Evolutionary conservation across 2,888 invertebrate species (phyloP), one percentile per base, ranked within the genome.

Genomic region (Ectemnius lituratus): DNA sequence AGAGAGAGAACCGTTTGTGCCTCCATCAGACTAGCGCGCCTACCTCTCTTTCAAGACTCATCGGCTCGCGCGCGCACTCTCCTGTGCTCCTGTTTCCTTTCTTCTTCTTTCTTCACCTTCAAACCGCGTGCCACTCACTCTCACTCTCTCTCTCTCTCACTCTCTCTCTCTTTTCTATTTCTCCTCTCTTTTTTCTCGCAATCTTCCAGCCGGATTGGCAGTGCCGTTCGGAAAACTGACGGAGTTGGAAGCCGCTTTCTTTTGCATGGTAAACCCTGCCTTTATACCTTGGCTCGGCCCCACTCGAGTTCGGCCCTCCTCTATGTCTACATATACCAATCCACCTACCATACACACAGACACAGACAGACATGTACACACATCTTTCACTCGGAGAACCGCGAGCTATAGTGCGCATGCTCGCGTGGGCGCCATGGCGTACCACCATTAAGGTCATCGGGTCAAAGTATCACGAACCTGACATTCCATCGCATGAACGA

Each of bases 381-480:
- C 37, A 37, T 37, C 37, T 6, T 37, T 37, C 37, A 37, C 28
- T 11, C 23, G 23, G 46, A 18, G 27, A 49, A 58, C 20, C 60
- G 28, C 16, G 37, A 37, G 37, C 8, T 37, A 37, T 18, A 63
- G 46, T 67, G 75, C 71, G 75, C 76, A 71, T 64, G 75, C 67
- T 14, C 52, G 72, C 58, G 57, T 45, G 62, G 61, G 57, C 68
- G 71, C 72, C 75, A 71, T 67, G 66, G 66, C 66, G 69, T 67
- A 18, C 66, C 45, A 75, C 72, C 76, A 63, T 77, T 77, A 72
- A 58, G 77, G 79, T 79, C 79, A 79, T 56, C 72, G 77, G 79
- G 77, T 79, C 77, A 73, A 67, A 72, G 70, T 76, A 60, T 66
- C 76, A 64, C 75, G 70, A 70, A 70, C 70, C 75, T 76, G 75